Base-by-base conservation (phyloP, 1,140 invertebrate species). In the Adoxophyes honmai region DNA sequence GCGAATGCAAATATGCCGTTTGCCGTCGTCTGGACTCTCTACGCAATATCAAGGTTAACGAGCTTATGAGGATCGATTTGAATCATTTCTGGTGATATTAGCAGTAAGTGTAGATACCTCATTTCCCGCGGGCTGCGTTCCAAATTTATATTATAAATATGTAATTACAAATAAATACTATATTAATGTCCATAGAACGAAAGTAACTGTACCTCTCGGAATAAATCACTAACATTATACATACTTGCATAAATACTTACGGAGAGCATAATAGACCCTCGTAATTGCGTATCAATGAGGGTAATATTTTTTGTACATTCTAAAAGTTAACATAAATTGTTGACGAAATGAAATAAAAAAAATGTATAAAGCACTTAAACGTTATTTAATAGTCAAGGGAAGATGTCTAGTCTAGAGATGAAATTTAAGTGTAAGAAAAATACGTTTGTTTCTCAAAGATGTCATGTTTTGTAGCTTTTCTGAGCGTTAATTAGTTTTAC, bases 1-100 rank as follows among this genome's bases (percentile, higher is more conserved):
- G 34, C 48, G 21, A 68, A 55, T 48, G 38, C 54, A 13, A 34
- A 55, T 6, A 42, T 52, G 52, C 39, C 69, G 59, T 37, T 61
- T 28, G 48, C 59, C 35, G 15, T 70, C 15, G 36, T 65, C 48
- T 76, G 68, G 74, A 79, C 75, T 67, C 61, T 72, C 48, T 75
- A 53, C 57, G 53, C 64, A 74, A 73, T 84, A 70, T 74, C 58
- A 62, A 78, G 61, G 53, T 71, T 68, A 61, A 56, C 67, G 73
- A 84, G 79, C 79, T 87, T 87, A 87, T 87, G 81, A 87, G 79
- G 68, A 68, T 79, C 53, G 71, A 62, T 73, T 62, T 73, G 52
- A 73, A 67, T 59, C 69, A 60, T 69, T 59, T 74, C 39, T 69
- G 68, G 84, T 85, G 84, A 86, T 84, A 84, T 73, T 84, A 81